Evolutionary conservation across 2,888 invertebrate genomes (phyloP).

Genomic region (Athrips mouffetella): DNA sequence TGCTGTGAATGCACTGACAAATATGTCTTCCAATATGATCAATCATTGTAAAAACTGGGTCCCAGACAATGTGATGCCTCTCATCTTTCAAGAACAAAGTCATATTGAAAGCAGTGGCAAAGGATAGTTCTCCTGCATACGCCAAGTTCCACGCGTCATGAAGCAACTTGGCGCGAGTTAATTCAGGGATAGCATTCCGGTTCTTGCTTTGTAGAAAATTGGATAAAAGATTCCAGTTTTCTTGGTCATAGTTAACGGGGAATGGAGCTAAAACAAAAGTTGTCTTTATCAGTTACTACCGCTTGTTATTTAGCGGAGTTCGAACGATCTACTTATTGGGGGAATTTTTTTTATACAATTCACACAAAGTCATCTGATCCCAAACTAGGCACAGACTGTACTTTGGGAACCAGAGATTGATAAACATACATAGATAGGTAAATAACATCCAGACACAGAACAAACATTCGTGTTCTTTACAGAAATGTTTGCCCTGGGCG

Average conservation of each 20-base stretch:
- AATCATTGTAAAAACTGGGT: slow-evolving; percentile 89
- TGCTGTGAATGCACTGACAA: slow-evolving; percentile 78
- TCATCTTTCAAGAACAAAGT: slow-evolving; percentile 86
- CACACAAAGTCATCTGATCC: too few relatives aligned
- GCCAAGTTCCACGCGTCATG: slow-evolving; percentile 89
- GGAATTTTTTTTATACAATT: too few relatives aligned
- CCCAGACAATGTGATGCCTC: slow-evolving; percentile 87
- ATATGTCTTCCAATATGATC: slow-evolving; percentile 88
- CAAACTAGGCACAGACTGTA: too few relatives aligned
- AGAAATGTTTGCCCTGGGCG: too few relatives aligned
- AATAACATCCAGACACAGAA: too few relatives aligned
- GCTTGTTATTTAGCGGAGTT: too few relatives aligned
- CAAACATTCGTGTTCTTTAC: too few relatives aligned
- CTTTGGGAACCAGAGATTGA: too few relatives aligned
- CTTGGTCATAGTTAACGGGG: slow-evolving; percentile 88
- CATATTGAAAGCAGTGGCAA: slow-evolving; percentile 87
- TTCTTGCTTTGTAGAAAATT: slow-evolving; percentile 78
- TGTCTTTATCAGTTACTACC: too few relatives aligned
- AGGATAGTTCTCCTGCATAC: slow-evolving; percentile 86
- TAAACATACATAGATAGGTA: too few relatives aligned
- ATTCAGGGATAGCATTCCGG: slow-evolving; percentile 80
- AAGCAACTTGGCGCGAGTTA: slow-evolving; percentile 85
- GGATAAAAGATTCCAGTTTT: slow-evolving; percentile 87
- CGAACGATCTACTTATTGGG: too few relatives aligned
- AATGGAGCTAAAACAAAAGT: slow-evolving; percentile 82